Base-by-base conservation (phyloP, 2,113 vertebrate genomes). In the Gymnocephalus cernua region DNA sequence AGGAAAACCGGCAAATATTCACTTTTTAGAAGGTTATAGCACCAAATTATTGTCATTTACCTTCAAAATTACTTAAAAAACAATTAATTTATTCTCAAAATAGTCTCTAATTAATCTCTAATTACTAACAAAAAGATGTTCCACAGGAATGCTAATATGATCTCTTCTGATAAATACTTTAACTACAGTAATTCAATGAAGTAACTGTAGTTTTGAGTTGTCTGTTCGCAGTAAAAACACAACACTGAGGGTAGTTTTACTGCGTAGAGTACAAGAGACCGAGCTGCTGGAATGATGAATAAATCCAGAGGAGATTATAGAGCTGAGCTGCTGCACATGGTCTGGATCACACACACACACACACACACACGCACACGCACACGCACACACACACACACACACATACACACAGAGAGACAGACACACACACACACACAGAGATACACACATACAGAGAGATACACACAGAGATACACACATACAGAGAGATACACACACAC, bases 281-380 rank as follows among this genome's bases (percentile, higher is more conserved):
- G 35, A 2, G 38, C 56, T 68, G 72, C 63, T 81, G 86, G 76
- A 86, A 79, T 63, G 79, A 82, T 78, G 3, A 88, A 88, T 89
- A 88, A 89, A 90, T 90, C 88, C 84, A 72, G 77, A 82, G 74
- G 76, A 91, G 90, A 90, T 90, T 88, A 90, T 1, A 23, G 82
- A 79, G 74, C 83, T 90, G 91, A 90, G 89, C 91, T 80, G 76
- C 85, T 79, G 81, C 90, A 89, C 85, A 70, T 86, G 88, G 72
- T 79, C 67, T 2, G 57, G 85, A 73, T 87, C 83, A 6, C 80
- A 27, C 58, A 9, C 19, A 27, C 68, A 69, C 74, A 61, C 58
- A 67, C 58, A 53, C 66, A 41, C 66, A 27, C 56, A 25, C 13
- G 6, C 44, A 29, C 57, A 45, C 57, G 32, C 71, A 32, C 71